phyloP scores from a whole-genome alignment of 2,888 invertebrate genomes.

The Strigamia transsilvanica region DNA sequence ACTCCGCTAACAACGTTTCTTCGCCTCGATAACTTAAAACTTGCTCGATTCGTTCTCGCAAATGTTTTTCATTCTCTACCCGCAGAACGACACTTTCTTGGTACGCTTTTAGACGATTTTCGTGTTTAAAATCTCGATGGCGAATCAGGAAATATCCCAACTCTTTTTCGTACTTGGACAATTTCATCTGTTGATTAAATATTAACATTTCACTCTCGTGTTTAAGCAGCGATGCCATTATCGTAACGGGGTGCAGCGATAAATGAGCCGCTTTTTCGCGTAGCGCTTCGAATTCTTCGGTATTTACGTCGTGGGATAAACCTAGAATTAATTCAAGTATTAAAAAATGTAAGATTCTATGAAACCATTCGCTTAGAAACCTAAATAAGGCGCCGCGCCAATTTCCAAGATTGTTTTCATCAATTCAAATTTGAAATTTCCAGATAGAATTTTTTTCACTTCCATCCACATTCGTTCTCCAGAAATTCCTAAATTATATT shows the following conservation, averaged over 20 bases:
- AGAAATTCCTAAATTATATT: slow-evolving; percentile 76
- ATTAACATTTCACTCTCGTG: slow-evolving; percentile 67
- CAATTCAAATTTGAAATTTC: slow-evolving; percentile 80
- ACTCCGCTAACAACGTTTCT: slow-evolving; percentile 70
- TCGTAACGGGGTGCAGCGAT: slow-evolving; percentile 76
- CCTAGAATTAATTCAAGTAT: background rate
- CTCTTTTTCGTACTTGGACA: slow-evolving; percentile 85
- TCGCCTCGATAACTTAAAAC: slow-evolving; percentile 81
- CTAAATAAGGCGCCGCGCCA: slow-evolving; percentile 77
- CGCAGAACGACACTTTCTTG: slow-evolving; percentile 73
- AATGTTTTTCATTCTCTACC: slow-evolving; percentile 67
- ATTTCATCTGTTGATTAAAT: slow-evolving; percentile 78
- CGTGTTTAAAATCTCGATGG: slow-evolving; percentile 69
- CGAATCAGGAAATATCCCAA: slow-evolving; percentile 79
- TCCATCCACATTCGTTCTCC: slow-evolving; percentile 98
- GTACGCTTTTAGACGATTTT: slow-evolving; percentile 68
- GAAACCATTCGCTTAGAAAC: slow-evolving; percentile 63
- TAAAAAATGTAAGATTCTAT: too few species aligned
- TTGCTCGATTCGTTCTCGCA: slow-evolving; percentile 63
- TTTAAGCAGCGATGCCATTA: slow-evolving; percentile 75
- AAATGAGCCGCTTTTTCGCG: slow-evolving; percentile 69
- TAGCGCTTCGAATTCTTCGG: slow-evolving; percentile 74
- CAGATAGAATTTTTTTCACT: slow-evolving; percentile 84
- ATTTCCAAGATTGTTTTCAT: slow-evolving; percentile 78
- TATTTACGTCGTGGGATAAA: slow-evolving; percentile 64